Evolutionary conservation across 2,888 invertebrate species (phyloP), one percentile per base, ranked within the genome.

Genomic region (Heteromurus nitidus): DNA sequence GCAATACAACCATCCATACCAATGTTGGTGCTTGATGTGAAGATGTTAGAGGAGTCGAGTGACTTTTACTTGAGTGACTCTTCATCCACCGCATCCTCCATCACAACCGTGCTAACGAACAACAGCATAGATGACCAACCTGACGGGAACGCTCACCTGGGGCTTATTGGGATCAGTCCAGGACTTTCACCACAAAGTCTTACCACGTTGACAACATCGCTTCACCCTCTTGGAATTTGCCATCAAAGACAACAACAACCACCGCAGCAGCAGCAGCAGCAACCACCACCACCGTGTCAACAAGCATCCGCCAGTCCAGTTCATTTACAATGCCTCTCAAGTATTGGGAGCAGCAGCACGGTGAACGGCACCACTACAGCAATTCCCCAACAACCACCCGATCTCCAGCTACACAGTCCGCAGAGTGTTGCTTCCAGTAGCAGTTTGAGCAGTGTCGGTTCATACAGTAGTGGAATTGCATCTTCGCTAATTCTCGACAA

Each of bases 11-110:
- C 73, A 62, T 68, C 70, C 44, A 20, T 55, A 11, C 55, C 69
- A 58, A 82, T 77, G 76, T 73, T 82, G 73, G 82, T 82, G 18
- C 82, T 77, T 50, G 77, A 77, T 50, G 80, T 72, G 62, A 87
- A 84, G 77, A 86, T 87, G 87, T 77, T 86, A 80, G 87, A 87
- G 62, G 87, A 87, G 82, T 86, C 86, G 50, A 87, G 87, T 84
- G 87, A 87, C 82, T 87, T 84, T 73, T 87, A 87, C 79, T 82
- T 87, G 82, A 87, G 87, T 74, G 87, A 87, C 85, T 87, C 87
- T 65, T 87, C 87, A 31, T 87, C 87, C 28, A 86, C 86, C 53
- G 83, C 86, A 11, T 86, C 86, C 47, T 87, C 87, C 28, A 80
- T 73, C 22, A 80, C 82, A 20, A 84, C 83, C 11, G 82, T 84